Conservation (phyloP, 2,113 vertebrate species). For the Grallaria varia region DNA sequence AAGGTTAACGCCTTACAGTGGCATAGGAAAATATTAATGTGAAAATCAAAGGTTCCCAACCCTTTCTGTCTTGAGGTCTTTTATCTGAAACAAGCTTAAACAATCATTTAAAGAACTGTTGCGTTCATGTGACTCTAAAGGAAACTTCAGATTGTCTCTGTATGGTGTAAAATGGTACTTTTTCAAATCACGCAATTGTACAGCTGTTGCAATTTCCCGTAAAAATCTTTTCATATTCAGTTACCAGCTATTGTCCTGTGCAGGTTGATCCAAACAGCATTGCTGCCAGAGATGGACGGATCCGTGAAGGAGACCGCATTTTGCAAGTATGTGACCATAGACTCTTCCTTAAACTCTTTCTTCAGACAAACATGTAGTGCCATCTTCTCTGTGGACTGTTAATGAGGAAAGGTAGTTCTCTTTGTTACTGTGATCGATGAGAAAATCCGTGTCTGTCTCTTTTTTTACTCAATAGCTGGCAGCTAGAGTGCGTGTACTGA, state of each 20-base stretch:
- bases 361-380: not conserved
- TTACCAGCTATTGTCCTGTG: not conserved
- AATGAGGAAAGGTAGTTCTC: slow-evolving; percentile 46
- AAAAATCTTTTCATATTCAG: not conserved
- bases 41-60: not conserved
- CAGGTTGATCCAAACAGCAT: slow-evolving; percentile 95
- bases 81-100: not conserved
- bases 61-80: not conserved
- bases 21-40: not conserved
- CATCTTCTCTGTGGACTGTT: slow-evolving; percentile 23
- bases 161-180: not conserved
- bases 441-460: slow-evolving; percentile 63
- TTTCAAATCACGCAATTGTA: not conserved
- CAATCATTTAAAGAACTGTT: not conserved
- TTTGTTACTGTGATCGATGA: slow-evolving; percentile 56
- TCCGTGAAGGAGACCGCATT: slow-evolving; percentile 94
- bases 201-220: not conserved
- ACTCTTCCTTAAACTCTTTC: not conserved
- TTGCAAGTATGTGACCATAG: slow-evolving; percentile 83
- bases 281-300: slow-evolving; percentile 91
- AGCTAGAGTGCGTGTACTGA: slow-evolving; percentile 20
- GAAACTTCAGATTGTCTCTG: not conserved
- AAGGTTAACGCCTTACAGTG: not conserved
- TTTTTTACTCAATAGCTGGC: slow-evolving; percentile 57
- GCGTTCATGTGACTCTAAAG: not conserved